Evolutionary conservation across 2,797 vertebrate genomes (phyloP).

Genomic region (Propithecus deckenii): DNA sequence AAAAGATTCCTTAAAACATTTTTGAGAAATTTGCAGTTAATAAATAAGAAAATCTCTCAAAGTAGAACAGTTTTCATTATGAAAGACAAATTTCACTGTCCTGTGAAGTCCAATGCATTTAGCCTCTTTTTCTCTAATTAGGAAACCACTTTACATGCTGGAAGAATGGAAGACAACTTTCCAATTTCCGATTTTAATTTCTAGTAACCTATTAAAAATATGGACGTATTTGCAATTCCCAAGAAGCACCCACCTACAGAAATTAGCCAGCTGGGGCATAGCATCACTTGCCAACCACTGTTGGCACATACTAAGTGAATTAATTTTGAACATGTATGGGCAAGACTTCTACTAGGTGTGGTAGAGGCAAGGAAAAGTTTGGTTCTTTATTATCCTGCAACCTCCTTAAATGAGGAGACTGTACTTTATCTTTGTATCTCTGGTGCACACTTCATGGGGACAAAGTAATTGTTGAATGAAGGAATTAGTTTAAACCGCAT

Average conservation of each 20-base stretch:
- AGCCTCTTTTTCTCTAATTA: constrained; percentile 17
- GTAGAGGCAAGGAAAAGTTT: background rate
- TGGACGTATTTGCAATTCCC: background rate
- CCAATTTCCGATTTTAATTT: background rate
- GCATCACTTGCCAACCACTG: background rate
- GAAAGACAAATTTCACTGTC: constrained; percentile 18
- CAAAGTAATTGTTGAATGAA: background rate
- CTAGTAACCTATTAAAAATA: background rate
- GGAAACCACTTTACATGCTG: constrained; percentile 24
- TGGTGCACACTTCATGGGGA: background rate
- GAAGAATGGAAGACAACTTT: constrained; percentile 5
- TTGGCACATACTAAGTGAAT: background rate
- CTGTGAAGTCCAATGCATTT: background rate
- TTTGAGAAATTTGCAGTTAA: constrained; percentile 38
- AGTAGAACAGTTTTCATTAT: constrained; percentile 12
- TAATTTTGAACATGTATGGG: background rate
- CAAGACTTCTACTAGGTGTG: background rate
- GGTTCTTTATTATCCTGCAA: background rate
- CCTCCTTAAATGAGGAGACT: background rate
- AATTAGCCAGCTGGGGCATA: background rate
- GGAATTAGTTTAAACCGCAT: constrained; percentile 9
- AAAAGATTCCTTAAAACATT: background rate
- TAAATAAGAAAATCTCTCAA: background rate
- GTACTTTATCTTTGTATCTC: background rate
- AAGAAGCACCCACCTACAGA: constrained; percentile 1